Evolutionary conservation across 92 coral and sea anemone genomes (phyloP).

Genomic region (Epizoanthus scotinus): DNA sequence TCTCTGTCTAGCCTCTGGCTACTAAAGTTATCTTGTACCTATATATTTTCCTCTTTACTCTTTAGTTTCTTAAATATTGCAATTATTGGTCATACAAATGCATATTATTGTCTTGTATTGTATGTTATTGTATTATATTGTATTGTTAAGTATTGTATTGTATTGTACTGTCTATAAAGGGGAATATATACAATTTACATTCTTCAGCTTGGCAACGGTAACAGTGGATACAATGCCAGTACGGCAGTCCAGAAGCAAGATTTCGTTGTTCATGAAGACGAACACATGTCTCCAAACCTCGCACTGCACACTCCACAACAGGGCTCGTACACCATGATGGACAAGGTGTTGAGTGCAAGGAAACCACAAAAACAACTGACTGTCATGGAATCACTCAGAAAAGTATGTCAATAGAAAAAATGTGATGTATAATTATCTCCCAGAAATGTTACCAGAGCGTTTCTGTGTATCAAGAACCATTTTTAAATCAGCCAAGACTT

Average conservation of each 20-base stretch:
- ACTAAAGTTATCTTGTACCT: no score
- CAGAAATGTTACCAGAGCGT: not conserved
- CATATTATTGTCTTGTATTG: no score
- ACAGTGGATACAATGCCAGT: not conserved
- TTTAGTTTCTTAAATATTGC: no score
- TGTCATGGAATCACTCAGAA: conserved; percentile 68
- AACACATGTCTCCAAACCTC: conserved; percentile 45
- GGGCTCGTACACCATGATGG: conserved; percentile 46
- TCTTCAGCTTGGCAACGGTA: conserved; percentile 12
- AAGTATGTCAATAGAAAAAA: conserved; percentile 41
- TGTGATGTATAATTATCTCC: not conserved
- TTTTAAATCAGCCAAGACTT: no score
- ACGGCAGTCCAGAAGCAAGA: conserved; percentile 48
- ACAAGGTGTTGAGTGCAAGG: conserved; percentile 81
- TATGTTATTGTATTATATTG: no score
- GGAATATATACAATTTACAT: no score
- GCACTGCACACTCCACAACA: conserved; percentile 66
- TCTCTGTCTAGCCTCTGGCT: no score
- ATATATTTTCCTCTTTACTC: no score
- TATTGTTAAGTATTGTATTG: no score
- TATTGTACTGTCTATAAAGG: no score
- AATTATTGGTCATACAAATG: no score
- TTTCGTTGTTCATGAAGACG: conserved; percentile 84
- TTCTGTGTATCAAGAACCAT: no score
- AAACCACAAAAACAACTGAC: conserved; percentile 70